Base-by-base conservation (phyloP, 2,888 invertebrate genomes). In the Drosophila suboccidentalis region DNA sequence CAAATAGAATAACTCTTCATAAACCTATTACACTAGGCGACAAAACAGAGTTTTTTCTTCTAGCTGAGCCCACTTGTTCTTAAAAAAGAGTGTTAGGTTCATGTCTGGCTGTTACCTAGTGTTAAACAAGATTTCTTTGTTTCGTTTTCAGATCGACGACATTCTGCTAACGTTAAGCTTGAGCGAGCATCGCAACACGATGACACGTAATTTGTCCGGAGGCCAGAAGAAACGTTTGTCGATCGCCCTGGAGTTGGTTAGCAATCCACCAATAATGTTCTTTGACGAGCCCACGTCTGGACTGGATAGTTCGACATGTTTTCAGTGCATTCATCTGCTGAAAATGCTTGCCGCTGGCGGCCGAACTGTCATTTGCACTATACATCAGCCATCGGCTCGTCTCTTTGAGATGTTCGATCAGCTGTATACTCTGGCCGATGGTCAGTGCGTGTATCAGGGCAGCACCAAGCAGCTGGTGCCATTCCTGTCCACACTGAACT, bases 231-330 rank as follows among this genome's bases (percentile, higher is more conserved):
- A 98, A 91, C 96, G 98, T 82, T 94, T 98, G 1, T 98, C 98
- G 0, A 98, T 98, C 71, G 98, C 98, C 17, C 93, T 98, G 77
- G 98, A 98, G 93, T 94, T 98, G 80, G 98, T 98, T 79, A 98
- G 98, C 93, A 98, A 98, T 93, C 98, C 98, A 10, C 98, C 98
- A 0, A 96, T 98, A 73, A 98, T 98, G 98, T 98, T 98, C 93
- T 98, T 98, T 92, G 98, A 98, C 92, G 98, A 98, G 92, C 98
- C 98, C 1, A 98, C 98, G 75, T 98, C 98, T 78, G 98, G 98
- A 4, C 93, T 99, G 91, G 98, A 99, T 94, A 98, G 98, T 81
- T 97, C 98, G 0, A 98, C 98, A 0, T 98, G 98, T 91, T 98
- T 97, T 93, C 98, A 98, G 93, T 98, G 98, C 91, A 97, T 98